A percentile compares a stretch with the other conserved stretches of the same genome.
These are phyloP conservation scores for Diadumene lineata DNA, from an alignment of 92 coral and sea anemone species.

Conservation along the genomic window DNA sequence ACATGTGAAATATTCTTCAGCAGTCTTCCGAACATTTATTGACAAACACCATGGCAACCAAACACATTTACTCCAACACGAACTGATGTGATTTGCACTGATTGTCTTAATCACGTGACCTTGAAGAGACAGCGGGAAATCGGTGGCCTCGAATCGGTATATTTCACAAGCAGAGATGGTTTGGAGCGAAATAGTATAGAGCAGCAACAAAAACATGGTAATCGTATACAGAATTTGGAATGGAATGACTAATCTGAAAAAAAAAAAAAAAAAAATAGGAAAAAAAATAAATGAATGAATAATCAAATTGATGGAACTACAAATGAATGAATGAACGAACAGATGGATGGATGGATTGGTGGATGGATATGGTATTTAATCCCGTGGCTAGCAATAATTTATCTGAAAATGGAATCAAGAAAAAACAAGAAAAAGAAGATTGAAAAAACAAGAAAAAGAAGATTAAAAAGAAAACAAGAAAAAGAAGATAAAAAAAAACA, in stretches of 20 bases:
- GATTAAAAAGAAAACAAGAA: no score
- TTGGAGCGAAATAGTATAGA: background rate
- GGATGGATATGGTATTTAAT: no score
- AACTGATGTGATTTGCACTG: background rate
- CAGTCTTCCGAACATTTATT: slow-evolving; percentile 3
- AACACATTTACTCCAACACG: slow-evolving; percentile 12
- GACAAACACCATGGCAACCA: slow-evolving; percentile 25
- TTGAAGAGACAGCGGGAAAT: background rate
- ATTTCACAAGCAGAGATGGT: slow-evolving; percentile 7
- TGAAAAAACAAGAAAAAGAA: no score
- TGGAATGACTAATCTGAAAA: no score
- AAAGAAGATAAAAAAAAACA: no score
- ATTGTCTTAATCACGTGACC: slow-evolving; percentile 25
- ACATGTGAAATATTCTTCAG: background rate
- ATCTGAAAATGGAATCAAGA: no score
- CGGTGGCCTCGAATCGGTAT: slow-evolving; percentile 5
- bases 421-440: no score
- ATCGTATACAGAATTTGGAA: no score
- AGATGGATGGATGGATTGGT: background rate
- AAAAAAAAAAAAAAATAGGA: no score
- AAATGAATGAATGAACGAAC: background rate
- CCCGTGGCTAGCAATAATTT: no score
- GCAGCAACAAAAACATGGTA: background rate
- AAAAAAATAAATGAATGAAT: no score
- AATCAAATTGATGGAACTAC: no score